phyloP scores from a whole-genome alignment of 2,888 invertebrate genomes.

The Drosophila atroscutellata region DNA sequence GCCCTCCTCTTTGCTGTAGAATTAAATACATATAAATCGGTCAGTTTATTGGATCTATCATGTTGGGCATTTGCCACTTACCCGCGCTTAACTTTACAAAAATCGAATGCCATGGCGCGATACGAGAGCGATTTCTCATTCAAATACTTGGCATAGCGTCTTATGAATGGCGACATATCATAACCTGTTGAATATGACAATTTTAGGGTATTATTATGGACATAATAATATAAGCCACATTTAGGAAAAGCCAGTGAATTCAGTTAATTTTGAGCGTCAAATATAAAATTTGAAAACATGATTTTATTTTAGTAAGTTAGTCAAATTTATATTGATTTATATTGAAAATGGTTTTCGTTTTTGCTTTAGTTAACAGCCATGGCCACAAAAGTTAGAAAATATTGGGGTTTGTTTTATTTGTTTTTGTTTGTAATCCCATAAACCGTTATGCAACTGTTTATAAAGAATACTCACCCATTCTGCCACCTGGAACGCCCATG shows the following conservation, averaged over 20 bases:
- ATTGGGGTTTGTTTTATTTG: background rate
- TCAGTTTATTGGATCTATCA: background rate
- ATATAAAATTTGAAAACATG: constrained; percentile 27
- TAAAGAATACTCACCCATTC: constrained; percentile 84
- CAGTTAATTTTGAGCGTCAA: constrained; percentile 46
- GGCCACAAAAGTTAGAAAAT: constrained; percentile 26
- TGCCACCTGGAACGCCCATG: constrained; percentile 84
- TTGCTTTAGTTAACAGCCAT: constrained; percentile 37
- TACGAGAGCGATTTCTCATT: constrained; percentile 99
- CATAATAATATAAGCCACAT: constrained; percentile 25
- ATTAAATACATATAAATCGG: background rate
- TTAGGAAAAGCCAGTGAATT: constrained; percentile 21
- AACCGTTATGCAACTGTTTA: constrained; percentile 36
- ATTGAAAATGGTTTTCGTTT: constrained; percentile 9
- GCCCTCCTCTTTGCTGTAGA: constrained; percentile 96
- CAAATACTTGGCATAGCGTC: constrained; percentile 99
- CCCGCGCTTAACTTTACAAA: constrained; percentile 99
- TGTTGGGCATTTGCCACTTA: constrained; percentile 85
- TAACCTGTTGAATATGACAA: constrained; percentile 89
- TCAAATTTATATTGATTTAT: constrained; percentile 36
- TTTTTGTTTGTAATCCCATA: constrained; percentile 32
- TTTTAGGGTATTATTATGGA: constrained; percentile 23
- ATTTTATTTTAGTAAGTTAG: constrained; percentile 36
- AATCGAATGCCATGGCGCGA: constrained; percentile 99
- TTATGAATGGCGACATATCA: constrained; percentile 99